Evolutionary conservation across 1,140 invertebrate genomes (phyloP), one percentile per base, ranked within the genome.

Genomic region (Lordiphosa collinella): DNA sequence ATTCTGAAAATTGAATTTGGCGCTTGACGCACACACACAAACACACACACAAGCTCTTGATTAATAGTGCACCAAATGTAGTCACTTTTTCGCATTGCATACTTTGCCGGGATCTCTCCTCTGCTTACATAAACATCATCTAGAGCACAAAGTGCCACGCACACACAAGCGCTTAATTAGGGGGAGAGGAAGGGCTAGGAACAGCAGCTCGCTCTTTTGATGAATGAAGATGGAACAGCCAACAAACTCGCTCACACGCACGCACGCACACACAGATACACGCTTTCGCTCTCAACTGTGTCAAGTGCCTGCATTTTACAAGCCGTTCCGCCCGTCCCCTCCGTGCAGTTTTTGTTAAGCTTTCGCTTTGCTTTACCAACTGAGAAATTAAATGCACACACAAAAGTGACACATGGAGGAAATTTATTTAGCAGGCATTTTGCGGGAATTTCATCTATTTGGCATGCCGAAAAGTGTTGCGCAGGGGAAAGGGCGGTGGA

Each of bases 341-440:
- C 16, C 11, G 18, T 49, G 37, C 50, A 29, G 36, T 58, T 59
- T 40, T 61, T 54, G 32, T 43, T 55, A 46, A 50, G 57, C 58
- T 35, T 18, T 29, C 32, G 46, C 29, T 38, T 52, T 52, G 50
- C 50, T 40, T 44, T 44, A 18, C 50, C 31, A 72, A 51, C 64
- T 68, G 69, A 68, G 65, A 72, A 72, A 69, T 72, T 72, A 72
- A 68, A 71, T 69, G 66, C 62, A 56, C 66, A 69, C 62, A 69
- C 62, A 71, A 62, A 71, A 67, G 63, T 71, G 67, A 66, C 56
- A 71, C 58, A 71, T 31, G 16, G 29, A 12, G 52, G 61, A 71
- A 67, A 66, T 67, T 67, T 60, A 69, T 69, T 65, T 69, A 69
- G 62, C 66, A 69, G 65, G 65, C 65, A 68, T 68, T 64, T 44